A percentile compares a stretch with the other conserved stretches of the same genome.
Conservation (phyloP, 2,888 invertebrate genomes). For the Disparrhopalites patrizii region DNA sequence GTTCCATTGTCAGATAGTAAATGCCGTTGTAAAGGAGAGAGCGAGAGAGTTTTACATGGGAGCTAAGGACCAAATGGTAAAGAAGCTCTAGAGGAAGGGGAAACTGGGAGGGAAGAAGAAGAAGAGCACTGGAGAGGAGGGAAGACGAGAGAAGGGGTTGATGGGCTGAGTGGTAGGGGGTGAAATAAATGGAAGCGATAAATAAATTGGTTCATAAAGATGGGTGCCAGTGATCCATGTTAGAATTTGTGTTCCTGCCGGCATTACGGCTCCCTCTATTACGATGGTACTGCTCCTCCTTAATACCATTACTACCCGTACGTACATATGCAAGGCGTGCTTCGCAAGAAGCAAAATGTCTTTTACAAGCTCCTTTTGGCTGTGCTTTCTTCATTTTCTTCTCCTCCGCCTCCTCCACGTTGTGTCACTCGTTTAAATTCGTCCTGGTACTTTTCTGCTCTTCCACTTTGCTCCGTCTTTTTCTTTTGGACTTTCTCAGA, state of each 20-base stretch:
- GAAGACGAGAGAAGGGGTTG: background rate
- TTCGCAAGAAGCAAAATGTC: no score
- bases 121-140: constrained; percentile 26
- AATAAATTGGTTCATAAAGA: constrained; percentile 45
- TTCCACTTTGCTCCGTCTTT: background rate
- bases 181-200: constrained; percentile 43
- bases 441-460: background rate
- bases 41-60: no score
- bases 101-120: background rate
- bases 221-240: constrained; percentile 43
- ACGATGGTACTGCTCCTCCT: background rate
- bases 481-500: background rate
- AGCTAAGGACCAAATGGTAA: no score
- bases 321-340: background rate
- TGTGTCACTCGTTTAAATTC: background rate
- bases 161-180: constrained; percentile 23
- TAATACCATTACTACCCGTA: background rate
- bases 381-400: no score
- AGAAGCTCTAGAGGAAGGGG: no score
- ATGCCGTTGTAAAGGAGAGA: no score
- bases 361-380: no score
- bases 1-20: no score
- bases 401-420: no score
- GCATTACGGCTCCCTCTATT: background rate
- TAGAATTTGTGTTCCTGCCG: background rate